These are phyloP conservation scores for Resseliella maxima DNA, from an alignment of 2,888 invertebrate species.

Conservation along the genomic window DNA sequence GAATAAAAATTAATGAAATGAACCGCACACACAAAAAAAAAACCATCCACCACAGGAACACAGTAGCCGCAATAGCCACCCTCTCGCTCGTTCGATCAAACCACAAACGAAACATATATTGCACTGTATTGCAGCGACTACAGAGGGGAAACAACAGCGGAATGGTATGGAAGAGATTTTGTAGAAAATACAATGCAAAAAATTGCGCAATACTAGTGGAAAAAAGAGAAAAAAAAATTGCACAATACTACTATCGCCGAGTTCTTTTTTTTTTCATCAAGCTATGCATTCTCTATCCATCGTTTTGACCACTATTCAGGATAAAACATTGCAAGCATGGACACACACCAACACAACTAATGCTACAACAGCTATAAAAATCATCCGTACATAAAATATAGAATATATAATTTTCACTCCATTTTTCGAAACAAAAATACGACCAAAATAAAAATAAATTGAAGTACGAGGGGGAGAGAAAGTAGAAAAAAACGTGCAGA, in stretches of 20 bases:
- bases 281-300: slow-evolving; percentile 41
- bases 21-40: slow-evolving; percentile 44
- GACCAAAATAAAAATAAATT: not conserved
- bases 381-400: slow-evolving; percentile 51
- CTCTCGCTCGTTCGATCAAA: slow-evolving; percentile 4
- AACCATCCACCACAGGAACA: not conserved
- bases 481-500: not conserved
- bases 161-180: slow-evolving; percentile 24
- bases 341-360: slow-evolving; percentile 34
- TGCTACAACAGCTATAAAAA: slow-evolving; percentile 48
- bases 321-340: slow-evolving; percentile 13
- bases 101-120: slow-evolving; percentile 51
- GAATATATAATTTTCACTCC: slow-evolving; percentile 51
- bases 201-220: not conserved
- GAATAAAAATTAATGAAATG: slow-evolving; percentile 46
- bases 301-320: slow-evolving; percentile 25
- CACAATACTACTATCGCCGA: slow-evolving; percentile 30
- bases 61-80: slow-evolving; percentile 36
- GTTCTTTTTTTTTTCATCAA: not conserved
- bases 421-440: slow-evolving; percentile 26
- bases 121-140: not conserved
- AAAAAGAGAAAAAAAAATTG: not conserved
- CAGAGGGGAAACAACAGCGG: not conserved
- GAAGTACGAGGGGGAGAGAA: not conserved
- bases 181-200: slow-evolving; percentile 18